A percentile compares a stretch with the other conserved stretches of the same genome.
Conservation (phyloP, 2,113 vertebrate species). For the Forbesichthys papilliferus region DNA sequence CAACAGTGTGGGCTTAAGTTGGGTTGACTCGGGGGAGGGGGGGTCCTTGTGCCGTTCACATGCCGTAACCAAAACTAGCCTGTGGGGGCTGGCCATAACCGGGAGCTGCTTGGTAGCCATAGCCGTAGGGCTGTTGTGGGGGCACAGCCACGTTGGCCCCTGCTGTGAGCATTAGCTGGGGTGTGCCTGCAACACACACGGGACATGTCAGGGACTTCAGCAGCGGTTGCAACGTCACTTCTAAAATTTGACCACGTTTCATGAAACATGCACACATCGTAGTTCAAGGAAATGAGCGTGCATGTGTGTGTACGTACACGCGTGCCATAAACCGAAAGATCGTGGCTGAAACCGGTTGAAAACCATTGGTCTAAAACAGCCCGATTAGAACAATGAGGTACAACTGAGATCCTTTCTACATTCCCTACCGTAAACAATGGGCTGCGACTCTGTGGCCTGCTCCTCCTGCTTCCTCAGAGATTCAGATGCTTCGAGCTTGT, state of each 20-base stretch:
- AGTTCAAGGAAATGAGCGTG: too few species aligned
- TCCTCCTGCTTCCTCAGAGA: slow-evolving; percentile 99
- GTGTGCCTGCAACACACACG: slow-evolving; percentile 81
- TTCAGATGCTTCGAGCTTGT: slow-evolving; percentile 97
- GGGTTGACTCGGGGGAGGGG: slow-evolving; percentile 68
- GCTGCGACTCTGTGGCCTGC: slow-evolving; percentile 96
- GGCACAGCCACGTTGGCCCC: slow-evolving; percentile 94
- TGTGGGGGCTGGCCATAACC: slow-evolving; percentile 85
- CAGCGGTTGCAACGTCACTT: too few species aligned
- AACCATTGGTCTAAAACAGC: not conserved
- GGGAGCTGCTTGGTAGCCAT: slow-evolving; percentile 88
- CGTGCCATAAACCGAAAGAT: not conserved
- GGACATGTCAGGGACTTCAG: not conserved
- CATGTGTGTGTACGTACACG: too few species aligned
- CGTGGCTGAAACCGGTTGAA: not conserved
- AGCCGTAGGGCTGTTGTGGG: slow-evolving; percentile 94
- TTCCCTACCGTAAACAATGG: slow-evolving; percentile 95
- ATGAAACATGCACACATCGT: not conserved
- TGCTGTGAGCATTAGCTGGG: slow-evolving; percentile 97
- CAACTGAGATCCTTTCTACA: not conserved
- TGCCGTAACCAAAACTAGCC: slow-evolving; percentile 94
- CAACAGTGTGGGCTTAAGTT: not conserved
- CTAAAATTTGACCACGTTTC: not conserved
- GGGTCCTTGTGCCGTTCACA: slow-evolving; percentile 79
- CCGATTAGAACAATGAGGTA: not conserved